These are phyloP conservation scores for Brevimyrus niger DNA, from an alignment of 2,113 vertebrate genomes.

Conservation along the genomic window DNA sequence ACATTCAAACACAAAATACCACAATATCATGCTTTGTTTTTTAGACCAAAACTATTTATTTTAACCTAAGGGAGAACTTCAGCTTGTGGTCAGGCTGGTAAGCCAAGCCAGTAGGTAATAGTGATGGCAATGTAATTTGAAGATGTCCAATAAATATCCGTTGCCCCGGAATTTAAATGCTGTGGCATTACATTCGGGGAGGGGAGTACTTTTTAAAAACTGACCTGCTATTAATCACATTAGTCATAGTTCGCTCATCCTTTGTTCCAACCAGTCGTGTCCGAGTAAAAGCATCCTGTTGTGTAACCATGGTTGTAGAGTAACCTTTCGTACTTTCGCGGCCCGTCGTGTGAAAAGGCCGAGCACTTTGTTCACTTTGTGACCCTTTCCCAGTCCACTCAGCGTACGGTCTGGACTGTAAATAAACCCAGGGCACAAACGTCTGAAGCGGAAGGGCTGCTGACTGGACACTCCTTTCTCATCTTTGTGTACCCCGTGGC, in stretches of 20 bases:
- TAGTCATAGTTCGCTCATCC: conserved; percentile 1
- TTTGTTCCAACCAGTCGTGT: conserved; percentile 48
- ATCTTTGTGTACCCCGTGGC: conserved; percentile 9
- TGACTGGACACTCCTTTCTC: neutral
- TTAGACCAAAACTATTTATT: conserved; percentile 18
- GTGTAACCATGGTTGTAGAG: conserved; percentile 35
- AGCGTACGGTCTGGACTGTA: conserved; percentile 5
- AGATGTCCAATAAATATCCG: neutral
- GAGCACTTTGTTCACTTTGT: neutral
- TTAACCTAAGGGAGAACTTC: neutral
- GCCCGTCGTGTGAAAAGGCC: neutral
- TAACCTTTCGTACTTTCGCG: neutral
- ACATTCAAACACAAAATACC: conserved; percentile 1
- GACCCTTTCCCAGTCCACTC: neutral
- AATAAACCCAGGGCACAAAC: neutral
- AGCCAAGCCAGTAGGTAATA: neutral
- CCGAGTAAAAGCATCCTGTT: conserved; percentile 62
- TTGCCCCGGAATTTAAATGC: neutral
- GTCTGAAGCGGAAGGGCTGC: neutral
- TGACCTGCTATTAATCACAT: conserved; percentile 29
- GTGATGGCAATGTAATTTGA: neutral
- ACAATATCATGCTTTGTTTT: neutral
- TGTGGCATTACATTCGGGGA: neutral
- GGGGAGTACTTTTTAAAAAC: neutral
- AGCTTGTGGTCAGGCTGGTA: neutral